Base-by-base conservation (phyloP, 2,888 invertebrate species). In the Ormyrus labotus region DNA sequence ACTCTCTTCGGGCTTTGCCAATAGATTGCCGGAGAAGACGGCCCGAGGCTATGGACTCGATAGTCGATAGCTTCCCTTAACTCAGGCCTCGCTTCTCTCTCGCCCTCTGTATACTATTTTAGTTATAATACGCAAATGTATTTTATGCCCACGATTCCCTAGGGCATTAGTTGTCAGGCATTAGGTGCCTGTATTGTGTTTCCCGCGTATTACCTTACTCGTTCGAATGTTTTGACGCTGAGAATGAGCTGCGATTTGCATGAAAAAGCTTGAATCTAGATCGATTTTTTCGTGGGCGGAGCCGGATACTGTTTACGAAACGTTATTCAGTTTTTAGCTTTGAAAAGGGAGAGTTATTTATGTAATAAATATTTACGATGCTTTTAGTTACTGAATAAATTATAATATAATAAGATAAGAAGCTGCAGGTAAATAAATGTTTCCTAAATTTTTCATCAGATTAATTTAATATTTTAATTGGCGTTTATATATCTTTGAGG, bases 111-210 rank as follows among this genome's bases (percentile, higher is more conserved):
- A 60, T 65, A 13, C 58, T 45, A 61, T 77, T 63, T 70, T 77
- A 57, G 63, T 64, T 65, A 64, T 77, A 51, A 58, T 77, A 65
- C 70, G 61, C 70, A 71, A 76, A 65, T 65, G 64, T 53, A 57
- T 61, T 70, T 63, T 69, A 47, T 58, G 57, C 70, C 70, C 9
- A n/a, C 51, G 50, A 63, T 50, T 71, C 63, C 64, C 77, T 5
- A 53, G 72, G 63, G 57, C 34, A 34, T 47, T 48, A 6, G 63
- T 13, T 4, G 45, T n/a, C n/a, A 11, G 57, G 58, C 58, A 58
- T 58, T 57, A 72, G 63, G 13, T 7, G 50, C 45, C 61, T 53
- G 60, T 64, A 57, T 60, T 60, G 51, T 60, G 75, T 58, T 34
- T 34, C 48, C 45, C 50, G 5, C 51, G n/a, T 64, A 68, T 61